phyloP scores from a whole-genome alignment of 2,113 vertebrate species.

The Leptobrachium ailaonicum region DNA sequence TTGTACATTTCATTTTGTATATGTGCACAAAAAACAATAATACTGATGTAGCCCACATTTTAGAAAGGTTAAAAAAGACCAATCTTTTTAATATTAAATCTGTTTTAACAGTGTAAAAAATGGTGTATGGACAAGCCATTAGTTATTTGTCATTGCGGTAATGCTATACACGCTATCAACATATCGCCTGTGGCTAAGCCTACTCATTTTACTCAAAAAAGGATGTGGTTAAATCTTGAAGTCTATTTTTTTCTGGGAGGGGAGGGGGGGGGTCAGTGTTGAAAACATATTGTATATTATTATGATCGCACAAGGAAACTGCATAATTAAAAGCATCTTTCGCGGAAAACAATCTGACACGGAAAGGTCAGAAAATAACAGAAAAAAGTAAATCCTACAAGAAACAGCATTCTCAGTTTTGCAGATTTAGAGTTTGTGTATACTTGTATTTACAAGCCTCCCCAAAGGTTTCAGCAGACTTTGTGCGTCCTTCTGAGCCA shows the following conservation, averaged over 20 bases:
- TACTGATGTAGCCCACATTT: too few species aligned
- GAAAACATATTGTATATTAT: constrained; percentile 16
- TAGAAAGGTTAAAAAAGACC: too few species aligned
- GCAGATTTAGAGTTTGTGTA: constrained; percentile 21
- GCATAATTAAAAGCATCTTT: constrained; percentile 44
- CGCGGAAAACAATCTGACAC: constrained; percentile 18
- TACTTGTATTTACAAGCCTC: constrained; percentile 20
- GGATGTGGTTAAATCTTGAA: constrained; percentile 4
- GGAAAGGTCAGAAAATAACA: constrained; percentile 24
- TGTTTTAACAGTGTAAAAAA: not conserved
- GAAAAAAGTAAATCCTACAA: constrained; percentile 10
- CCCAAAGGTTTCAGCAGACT: constrained; percentile 38
- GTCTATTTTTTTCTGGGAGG: not conserved
- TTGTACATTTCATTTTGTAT: too few species aligned
- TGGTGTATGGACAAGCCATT: not conserved
- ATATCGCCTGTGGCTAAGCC: not conserved
- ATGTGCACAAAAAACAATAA: too few species aligned
- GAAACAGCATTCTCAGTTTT: not conserved
- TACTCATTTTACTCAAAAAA: constrained; percentile 41
- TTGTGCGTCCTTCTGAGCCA: constrained; percentile 24
- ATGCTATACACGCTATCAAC: not conserved
- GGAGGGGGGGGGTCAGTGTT: not conserved
- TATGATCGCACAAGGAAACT: constrained; percentile 31
- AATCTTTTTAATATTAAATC: too few species aligned
- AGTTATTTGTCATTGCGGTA: not conserved